Percentiles rank a stretch among this genome's conserved stretches.
These are phyloP conservation scores for Nanger granti DNA, from an alignment of 2,113 vertebrate species.

Conservation along the genomic window DNA sequence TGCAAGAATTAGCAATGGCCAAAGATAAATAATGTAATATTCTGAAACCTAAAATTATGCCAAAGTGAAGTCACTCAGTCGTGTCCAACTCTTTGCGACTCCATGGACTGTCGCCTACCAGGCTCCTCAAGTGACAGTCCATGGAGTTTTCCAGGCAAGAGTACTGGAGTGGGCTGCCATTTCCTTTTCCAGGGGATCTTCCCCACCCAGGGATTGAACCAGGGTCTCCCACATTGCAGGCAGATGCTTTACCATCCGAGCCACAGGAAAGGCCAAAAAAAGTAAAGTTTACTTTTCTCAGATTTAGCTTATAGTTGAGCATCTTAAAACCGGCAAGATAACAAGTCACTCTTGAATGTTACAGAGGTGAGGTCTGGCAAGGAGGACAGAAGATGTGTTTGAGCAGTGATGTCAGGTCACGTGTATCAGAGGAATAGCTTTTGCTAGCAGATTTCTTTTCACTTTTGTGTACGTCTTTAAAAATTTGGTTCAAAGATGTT, in stretches of 20 bases:
- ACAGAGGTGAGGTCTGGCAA: accelerated
- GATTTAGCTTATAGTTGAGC: not conserved
- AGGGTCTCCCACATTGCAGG: no score
- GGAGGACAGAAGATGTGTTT: not conserved
- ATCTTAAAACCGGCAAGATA: not conserved
- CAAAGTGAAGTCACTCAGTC: not conserved
- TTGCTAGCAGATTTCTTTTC: not conserved
- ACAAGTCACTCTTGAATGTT: not conserved
- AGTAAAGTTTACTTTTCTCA: not conserved
- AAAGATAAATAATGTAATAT: not conserved
- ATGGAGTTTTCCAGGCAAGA: no score
- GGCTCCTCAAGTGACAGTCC: no score
- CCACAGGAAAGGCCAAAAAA: no score
- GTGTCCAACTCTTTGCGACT: no score
- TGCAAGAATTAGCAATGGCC: not conserved
- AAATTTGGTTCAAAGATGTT: not conserved
- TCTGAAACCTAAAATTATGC: not conserved
- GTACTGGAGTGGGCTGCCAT: no score
- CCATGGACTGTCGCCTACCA: no score
- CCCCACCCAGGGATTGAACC: no score
- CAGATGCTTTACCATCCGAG: no score
- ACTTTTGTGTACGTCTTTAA: not conserved
- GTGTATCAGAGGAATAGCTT: not conserved
- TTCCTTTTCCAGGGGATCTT: no score
- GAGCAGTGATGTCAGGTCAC: not conserved